These are phyloP conservation scores for Stenodema calcarata DNA, from an alignment of 2,888 invertebrate species.

Conservation along the genomic window DNA sequence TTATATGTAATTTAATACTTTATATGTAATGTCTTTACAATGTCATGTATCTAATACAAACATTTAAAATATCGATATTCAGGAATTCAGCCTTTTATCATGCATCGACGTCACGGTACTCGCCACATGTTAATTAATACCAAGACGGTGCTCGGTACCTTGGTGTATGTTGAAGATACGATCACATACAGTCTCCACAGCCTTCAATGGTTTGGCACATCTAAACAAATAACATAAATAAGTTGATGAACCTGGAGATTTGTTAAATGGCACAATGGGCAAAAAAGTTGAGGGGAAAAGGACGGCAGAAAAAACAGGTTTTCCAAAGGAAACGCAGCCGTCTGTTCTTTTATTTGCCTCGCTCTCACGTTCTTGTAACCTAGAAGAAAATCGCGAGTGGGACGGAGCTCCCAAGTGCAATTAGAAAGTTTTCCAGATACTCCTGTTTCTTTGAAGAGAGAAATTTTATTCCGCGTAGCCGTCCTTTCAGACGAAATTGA, in stretches of 20 bases:
- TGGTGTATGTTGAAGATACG: no score
- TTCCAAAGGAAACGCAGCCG: background rate
- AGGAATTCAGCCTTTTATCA: no score
- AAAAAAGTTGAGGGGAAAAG: background rate
- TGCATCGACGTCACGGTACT: no score
- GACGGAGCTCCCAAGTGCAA: background rate
- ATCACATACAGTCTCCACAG: no score
- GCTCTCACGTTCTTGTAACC: background rate
- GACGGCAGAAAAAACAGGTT: background rate
- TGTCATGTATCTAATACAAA: no score
- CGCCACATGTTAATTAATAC: no score
- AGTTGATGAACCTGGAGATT: background rate
- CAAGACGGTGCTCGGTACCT: no score
- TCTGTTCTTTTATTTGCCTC: background rate
- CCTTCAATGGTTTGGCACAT: no score
- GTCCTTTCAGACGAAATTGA: background rate
- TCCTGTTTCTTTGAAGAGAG: background rate
- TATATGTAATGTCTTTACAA: no score
- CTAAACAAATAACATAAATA: background rate
- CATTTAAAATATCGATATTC: no score
- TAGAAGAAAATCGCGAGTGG: background rate
- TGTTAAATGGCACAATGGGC: background rate
- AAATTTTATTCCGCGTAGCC: background rate
- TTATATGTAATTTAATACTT: no score
- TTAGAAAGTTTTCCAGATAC: background rate